phyloP scores from a whole-genome alignment of 2,797 vertebrate species.

The Phoebastria nigripes region DNA sequence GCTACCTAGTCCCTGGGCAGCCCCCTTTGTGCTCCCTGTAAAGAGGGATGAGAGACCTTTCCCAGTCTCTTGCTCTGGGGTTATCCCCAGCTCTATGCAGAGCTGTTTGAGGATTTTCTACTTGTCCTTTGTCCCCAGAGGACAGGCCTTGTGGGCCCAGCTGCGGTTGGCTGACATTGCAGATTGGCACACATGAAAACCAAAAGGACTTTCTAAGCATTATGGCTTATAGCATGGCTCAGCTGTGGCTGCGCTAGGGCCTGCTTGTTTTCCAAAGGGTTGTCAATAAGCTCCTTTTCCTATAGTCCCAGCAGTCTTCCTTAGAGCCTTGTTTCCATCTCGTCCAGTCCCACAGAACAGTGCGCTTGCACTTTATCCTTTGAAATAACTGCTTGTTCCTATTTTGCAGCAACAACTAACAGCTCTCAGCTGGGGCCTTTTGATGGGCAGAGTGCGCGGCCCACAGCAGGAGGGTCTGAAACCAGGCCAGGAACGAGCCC shows the following conservation, averaged over 20 bases:
- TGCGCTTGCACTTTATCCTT: neutral
- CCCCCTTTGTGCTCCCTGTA: neutral
- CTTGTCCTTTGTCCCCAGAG: neutral
- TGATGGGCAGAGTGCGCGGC: neutral
- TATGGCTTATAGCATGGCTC: neutral
- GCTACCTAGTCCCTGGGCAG: neutral
- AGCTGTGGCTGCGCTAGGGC: neutral
- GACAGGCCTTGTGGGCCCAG: neutral
- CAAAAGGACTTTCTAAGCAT: neutral
- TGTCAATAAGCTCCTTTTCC: neutral
- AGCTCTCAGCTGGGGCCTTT: neutral
- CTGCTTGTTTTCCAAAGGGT: neutral
- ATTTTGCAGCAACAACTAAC: conserved; percentile 29
- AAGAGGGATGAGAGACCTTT: neutral
- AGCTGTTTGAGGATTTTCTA: neutral
- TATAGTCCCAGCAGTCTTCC: neutral
- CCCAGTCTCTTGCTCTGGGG: neutral
- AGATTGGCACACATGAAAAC: neutral
- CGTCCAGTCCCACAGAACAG: neutral
- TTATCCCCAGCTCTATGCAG: neutral
- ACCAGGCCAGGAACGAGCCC: neutral
- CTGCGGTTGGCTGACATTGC: neutral
- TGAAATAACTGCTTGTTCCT: conserved; percentile 12
- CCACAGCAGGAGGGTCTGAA: neutral
- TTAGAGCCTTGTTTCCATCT: neutral